phyloP scores from a whole-genome alignment of 2,113 vertebrate genomes.

The Taxidea taxus region DNA sequence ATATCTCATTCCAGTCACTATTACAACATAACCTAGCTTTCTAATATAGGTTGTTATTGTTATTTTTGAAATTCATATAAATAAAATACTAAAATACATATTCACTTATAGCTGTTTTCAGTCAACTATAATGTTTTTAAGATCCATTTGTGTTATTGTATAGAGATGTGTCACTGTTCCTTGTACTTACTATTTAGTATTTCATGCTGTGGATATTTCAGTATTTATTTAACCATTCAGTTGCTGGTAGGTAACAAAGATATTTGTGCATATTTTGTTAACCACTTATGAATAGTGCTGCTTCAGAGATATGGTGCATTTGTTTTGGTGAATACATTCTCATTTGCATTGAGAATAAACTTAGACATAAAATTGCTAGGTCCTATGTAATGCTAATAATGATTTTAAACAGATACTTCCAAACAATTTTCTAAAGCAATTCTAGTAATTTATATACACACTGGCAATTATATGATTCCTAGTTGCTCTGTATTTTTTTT shows the following conservation, averaged over 20 bases:
- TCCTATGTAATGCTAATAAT: neutral
- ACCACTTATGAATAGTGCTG: neutral
- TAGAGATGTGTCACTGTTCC: neutral
- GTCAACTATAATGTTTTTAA: neutral
- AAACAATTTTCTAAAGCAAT: neutral
- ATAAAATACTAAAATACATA: neutral
- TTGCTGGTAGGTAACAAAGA: neutral
- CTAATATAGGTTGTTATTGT: neutral
- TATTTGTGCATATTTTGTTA: neutral
- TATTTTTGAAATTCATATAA: neutral
- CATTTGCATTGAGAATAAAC: neutral
- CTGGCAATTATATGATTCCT: neutral
- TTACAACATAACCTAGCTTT: neutral
- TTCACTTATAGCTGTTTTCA: neutral
- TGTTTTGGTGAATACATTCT: neutral
- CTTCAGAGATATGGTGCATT: neutral
- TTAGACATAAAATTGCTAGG: neutral
- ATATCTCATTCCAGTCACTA: neutral
- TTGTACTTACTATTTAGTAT: neutral
- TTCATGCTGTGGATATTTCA: neutral
- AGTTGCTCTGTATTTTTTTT: neutral
- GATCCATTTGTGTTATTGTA: neutral
- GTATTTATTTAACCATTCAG: neutral
- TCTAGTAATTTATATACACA: neutral
- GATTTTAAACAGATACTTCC: neutral